Conservation (phyloP, 2,797 vertebrate species). For the Notolepis coatsorum region DNA sequence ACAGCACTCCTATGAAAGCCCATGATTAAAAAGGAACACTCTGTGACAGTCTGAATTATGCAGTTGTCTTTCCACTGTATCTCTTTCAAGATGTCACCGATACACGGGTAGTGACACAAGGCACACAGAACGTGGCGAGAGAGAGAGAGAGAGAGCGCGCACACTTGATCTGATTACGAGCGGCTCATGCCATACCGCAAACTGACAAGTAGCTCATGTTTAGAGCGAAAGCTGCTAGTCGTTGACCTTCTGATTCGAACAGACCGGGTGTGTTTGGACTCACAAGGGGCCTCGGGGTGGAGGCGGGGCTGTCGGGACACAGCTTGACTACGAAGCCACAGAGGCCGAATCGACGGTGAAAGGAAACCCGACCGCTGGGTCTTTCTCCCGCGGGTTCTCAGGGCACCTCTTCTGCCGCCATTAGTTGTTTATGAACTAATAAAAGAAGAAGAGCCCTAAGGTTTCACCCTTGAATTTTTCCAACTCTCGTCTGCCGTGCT, state of each 20-base stretch:
- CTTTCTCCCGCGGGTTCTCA: conserved; percentile 20
- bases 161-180: conserved; percentile 14
- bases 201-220: conserved; percentile 10
- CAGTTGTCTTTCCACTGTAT: conserved; percentile 26
- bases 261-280: conserved; percentile 39
- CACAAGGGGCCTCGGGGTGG: conserved; percentile 38
- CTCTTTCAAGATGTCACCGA: conserved; percentile 15
- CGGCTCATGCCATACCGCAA: conserved; percentile 17
- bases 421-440: conserved; percentile 27
- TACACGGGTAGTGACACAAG: conserved; percentile 19
- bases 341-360: conserved; percentile 40
- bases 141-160: background rate
- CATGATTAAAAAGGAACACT: conserved; percentile 55
- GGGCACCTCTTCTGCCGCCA: background rate
- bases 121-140: background rate
- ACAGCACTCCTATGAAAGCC: conserved; percentile 56
- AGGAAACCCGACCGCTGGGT: conserved; percentile 13
- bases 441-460: conserved; percentile 19
- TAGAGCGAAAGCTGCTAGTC: conserved; percentile 30
- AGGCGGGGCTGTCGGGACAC: conserved; percentile 37
- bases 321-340: conserved; percentile 38
- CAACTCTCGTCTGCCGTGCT: conserved; percentile 17
- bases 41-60: conserved; percentile 46
- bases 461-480: background rate
- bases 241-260: conserved; percentile 41